phyloP scores from a whole-genome alignment of 2,888 invertebrate species.

The Hydriomena furcata region DNA sequence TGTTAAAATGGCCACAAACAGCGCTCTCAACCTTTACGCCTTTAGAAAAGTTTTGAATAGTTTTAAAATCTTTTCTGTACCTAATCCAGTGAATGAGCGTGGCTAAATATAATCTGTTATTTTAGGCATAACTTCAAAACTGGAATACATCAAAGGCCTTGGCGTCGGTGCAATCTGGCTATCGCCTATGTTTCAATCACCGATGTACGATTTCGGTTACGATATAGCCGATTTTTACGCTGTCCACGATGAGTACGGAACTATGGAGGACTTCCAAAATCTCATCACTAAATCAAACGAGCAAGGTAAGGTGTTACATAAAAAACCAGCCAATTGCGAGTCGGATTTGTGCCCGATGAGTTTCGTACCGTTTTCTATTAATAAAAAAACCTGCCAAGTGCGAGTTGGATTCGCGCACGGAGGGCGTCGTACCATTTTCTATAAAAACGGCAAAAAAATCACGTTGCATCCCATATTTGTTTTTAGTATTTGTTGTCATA shows the following conservation, averaged over 20 bases:
- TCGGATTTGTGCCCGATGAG: too few relatives aligned
- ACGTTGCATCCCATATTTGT: too few relatives aligned
- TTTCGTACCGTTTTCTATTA: too few relatives aligned
- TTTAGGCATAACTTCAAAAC: constrained; percentile 84
- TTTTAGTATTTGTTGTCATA: too few relatives aligned
- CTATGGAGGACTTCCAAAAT: constrained; percentile 87
- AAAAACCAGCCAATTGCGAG: too few relatives aligned
- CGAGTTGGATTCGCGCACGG: too few relatives aligned
- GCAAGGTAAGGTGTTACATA: constrained; percentile 56
- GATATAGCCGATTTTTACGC: constrained; percentile 89
- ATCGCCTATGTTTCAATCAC: constrained; percentile 88
- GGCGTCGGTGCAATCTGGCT: constrained; percentile 89
- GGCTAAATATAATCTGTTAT: constrained; percentile 22
- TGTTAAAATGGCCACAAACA: too few relatives aligned
- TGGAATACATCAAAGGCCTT: constrained; percentile 86
- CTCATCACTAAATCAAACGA: constrained; percentile 77
- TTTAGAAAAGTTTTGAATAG: not conserved
- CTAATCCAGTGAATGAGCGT: constrained; percentile 1
- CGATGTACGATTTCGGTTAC: constrained; percentile 92
- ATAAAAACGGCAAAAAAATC: too few relatives aligned
- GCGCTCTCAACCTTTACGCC: too few relatives aligned
- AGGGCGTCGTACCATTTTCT: too few relatives aligned
- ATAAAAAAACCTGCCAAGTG: too few relatives aligned
- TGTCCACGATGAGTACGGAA: constrained; percentile 88
- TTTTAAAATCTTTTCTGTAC: not conserved